phyloP scores from a whole-genome alignment of 2,888 invertebrate genomes.

The Ectemnius cavifrons region DNA sequence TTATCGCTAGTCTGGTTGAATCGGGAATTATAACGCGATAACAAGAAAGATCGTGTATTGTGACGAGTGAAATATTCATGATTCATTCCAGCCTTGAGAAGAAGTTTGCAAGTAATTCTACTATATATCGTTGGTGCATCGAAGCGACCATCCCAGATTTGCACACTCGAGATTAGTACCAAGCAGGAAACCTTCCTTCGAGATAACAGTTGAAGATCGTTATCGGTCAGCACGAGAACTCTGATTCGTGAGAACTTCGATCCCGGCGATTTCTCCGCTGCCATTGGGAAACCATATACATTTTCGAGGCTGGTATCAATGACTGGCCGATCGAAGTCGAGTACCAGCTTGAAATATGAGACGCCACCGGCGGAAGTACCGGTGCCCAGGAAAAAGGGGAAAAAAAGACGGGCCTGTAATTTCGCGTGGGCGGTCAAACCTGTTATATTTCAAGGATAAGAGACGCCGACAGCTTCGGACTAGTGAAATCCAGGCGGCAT shows the following conservation, averaged over 20 bases:
- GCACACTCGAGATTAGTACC: constrained; percentile 34
- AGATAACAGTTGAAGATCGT: constrained; percentile 39
- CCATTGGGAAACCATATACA: constrained; percentile 56
- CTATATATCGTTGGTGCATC: background rate
- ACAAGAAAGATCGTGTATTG: too few species aligned
- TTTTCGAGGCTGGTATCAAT: constrained; percentile 53
- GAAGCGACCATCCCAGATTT: constrained; percentile 12
- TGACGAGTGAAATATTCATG: too few species aligned
- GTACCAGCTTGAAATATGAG: constrained; percentile 53
- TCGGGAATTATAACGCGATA: background rate
- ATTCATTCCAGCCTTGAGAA: too few species aligned
- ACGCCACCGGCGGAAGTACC: constrained; percentile 47
- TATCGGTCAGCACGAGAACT: constrained; percentile 41
- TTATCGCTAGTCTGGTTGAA: background rate
- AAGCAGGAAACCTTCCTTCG: constrained; percentile 13
- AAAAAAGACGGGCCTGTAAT: constrained; percentile 29
- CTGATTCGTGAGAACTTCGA: constrained; percentile 53
- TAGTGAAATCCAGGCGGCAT: background rate
- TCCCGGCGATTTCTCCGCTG: constrained; percentile 49
- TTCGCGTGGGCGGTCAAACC: constrained; percentile 39
- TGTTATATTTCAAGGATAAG: constrained; percentile 40
- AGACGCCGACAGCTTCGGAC: constrained; percentile 8
- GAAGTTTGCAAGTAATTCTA: too few species aligned
- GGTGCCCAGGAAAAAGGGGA: constrained; percentile 16
- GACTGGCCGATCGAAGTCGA: constrained; percentile 48